Base-by-base conservation (phyloP, 2,113 vertebrate genomes). In the Daphoenositta chrysoptera region DNA sequence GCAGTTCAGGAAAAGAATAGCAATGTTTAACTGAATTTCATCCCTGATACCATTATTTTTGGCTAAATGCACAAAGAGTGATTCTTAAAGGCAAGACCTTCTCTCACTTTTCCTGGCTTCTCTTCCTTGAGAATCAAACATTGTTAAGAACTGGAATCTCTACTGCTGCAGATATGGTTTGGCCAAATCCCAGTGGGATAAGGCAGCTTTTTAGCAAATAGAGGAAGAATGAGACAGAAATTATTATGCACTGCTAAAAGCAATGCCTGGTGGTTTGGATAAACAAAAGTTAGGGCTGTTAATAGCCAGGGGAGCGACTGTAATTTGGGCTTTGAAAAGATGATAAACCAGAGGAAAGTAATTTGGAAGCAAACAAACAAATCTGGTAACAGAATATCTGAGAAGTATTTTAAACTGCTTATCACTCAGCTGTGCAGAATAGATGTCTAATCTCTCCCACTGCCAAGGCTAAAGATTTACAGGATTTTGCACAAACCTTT, bases 171-270 rank as follows among this genome's bases (percentile, higher is more conserved):
- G 31, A 23, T 28, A 3, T 26, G n/a, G 37, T 48, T 65, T 85
- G 57, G 37, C 27, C 28, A 88, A 76, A 79, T 40, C 48, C 82
- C 82, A 51, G 60, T 39, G 47, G 79, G 69, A 51, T 63, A 45
- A 82, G 35, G 51, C 54, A 91, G 18, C 12, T 75, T 89, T 94
- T 87, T 33, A 58, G 56, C n/a, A 94, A 82, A 68, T 3, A 72
- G n/a, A 44, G 40, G 54, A 87, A n/a, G 60, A 87, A 68, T 35
- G 28, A 92, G 20, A 44, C 19, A 54, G 37, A 89, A 91, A 80
- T 92, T 76, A 84, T 61, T 90, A 91, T 37, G 20, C 83, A 65
- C 42, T 80, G 48, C 82, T 94, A 83, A 97, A 97, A 95, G 71
- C 72, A 91, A 28, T 70, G 33, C 26, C 45, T 95, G 73, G 33